A percentile compares a stretch with the other conserved stretches of the same genome.
phyloP scores from a whole-genome alignment of 37 sponge, comb jelly and placozoan species.

The Ianthella basta region DNA sequence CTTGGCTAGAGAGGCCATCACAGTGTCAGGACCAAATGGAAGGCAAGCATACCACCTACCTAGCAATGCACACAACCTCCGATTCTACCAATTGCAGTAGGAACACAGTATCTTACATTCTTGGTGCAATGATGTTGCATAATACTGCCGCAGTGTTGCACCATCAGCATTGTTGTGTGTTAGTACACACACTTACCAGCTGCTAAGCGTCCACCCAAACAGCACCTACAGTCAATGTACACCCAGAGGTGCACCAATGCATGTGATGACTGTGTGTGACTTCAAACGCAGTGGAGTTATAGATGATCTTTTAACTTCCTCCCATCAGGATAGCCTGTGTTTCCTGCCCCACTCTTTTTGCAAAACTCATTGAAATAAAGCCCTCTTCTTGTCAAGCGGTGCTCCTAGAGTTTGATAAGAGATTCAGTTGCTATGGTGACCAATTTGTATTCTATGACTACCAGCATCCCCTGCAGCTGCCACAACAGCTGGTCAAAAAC shows the following conservation, averaged over 20 bases:
- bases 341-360: constrained; percentile 76
- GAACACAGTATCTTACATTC: too few species aligned
- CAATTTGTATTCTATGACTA: constrained; percentile 76
- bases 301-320: background rate
- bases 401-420: constrained; percentile 71
- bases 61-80: constrained; percentile 30
- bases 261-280: too few species aligned
- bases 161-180: background rate
- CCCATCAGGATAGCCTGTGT: constrained; percentile 71
- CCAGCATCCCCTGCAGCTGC: constrained; percentile 67
- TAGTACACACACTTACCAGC: too few species aligned
- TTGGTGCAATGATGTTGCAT: too few species aligned
- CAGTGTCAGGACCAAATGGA: constrained; percentile 21
- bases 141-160: background rate
- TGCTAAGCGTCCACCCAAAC: too few species aligned
- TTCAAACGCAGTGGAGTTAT: too few species aligned
- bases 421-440: constrained; percentile 62
- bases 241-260: too few species aligned
- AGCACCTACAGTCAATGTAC: too few species aligned
- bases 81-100: too few species aligned
- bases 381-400: constrained; percentile 22
- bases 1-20: constrained; percentile 69
- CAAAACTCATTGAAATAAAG: constrained; percentile 50
- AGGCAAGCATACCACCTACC: too few species aligned
- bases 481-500: constrained; percentile 16